phyloP scores from a whole-genome alignment of 2,888 invertebrate genomes.

The Cephus nigrinus region DNA sequence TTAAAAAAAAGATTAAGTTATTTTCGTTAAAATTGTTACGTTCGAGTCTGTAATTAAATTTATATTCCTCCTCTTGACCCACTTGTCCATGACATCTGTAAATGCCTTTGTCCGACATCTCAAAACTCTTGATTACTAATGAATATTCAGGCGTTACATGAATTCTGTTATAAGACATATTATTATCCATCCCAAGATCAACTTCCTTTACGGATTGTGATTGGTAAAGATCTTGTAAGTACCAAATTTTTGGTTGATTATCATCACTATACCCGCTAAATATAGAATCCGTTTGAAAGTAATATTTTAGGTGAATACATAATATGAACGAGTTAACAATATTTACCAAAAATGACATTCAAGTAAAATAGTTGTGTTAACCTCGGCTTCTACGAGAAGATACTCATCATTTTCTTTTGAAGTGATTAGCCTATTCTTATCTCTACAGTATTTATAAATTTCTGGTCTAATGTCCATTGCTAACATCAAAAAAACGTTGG shows the following conservation, averaged over 20 bases:
- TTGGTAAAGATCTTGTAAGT: slow-evolving; percentile 63
- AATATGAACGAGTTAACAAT: not conserved
- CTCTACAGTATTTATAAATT: slow-evolving; percentile 63
- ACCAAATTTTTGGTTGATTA: slow-evolving; percentile 68
- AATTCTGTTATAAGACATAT: slow-evolving; percentile 64
- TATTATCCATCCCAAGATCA: slow-evolving; percentile 66
- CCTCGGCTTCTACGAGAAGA: slow-evolving; percentile 65
- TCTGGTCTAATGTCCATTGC: slow-evolving; percentile 33
- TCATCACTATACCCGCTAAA: slow-evolving; percentile 58
- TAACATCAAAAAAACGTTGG: slow-evolving; percentile 6
- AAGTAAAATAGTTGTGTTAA: slow-evolving; percentile 64
- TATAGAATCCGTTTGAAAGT: not conserved
- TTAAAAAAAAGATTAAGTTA: not conserved
- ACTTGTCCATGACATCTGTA: slow-evolving; percentile 68
- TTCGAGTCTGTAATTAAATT: slow-evolving; percentile 69
- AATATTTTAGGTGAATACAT: not conserved
- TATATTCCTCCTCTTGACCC: slow-evolving; percentile 60
- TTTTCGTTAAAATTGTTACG: slow-evolving; percentile 47
- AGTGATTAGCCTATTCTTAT: slow-evolving; percentile 64
- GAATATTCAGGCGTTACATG: slow-evolving; percentile 65
- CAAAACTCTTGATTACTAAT: slow-evolving; percentile 65
- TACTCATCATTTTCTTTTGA: slow-evolving; percentile 66
- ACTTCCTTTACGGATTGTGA: slow-evolving; percentile 61
- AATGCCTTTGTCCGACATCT: slow-evolving; percentile 64
- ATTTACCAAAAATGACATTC: slow-evolving; percentile 69